A percentile compares a stretch with the other conserved stretches of the same genome.
These are phyloP conservation scores for Chiloscyllium punctatum DNA, from an alignment of 2,797 vertebrate genomes.

Conservation along the genomic window DNA sequence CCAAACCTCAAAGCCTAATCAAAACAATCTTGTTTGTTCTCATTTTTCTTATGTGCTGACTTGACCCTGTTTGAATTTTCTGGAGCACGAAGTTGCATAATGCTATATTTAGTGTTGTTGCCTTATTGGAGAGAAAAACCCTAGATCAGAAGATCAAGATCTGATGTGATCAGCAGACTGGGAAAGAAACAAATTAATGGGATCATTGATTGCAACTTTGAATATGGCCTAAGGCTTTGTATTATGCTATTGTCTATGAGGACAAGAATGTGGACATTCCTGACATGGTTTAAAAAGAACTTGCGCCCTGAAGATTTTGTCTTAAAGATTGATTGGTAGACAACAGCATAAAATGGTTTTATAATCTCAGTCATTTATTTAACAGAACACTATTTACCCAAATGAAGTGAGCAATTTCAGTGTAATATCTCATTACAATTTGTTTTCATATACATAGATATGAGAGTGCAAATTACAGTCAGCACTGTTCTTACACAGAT, in stretches of 20 bases:
- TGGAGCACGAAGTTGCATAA: neutral
- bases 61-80: neutral
- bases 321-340: neutral
- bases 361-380: neutral
- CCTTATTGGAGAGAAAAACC: neutral
- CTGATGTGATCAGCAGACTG: neutral
- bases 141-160: neutral
- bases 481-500: neutral
- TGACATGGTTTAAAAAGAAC: neutral
- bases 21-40: neutral
- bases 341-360: neutral
- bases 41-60: neutral
- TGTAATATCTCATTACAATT: neutral
- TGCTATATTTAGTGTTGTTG: neutral
- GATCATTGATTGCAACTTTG: neutral
- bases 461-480: neutral
- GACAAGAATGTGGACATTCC: neutral
- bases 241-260: neutral
- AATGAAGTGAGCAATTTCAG: neutral
- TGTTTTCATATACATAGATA: neutral
- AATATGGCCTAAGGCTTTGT: neutral
- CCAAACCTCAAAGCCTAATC: neutral
- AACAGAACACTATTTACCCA: neutral
- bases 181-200: neutral
- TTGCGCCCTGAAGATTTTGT: neutral